Percentiles rank a stretch among this genome's conserved stretches.
phyloP scores from a whole-genome alignment of 2,888 invertebrate genomes.

The Ochropacha duplaris region DNA sequence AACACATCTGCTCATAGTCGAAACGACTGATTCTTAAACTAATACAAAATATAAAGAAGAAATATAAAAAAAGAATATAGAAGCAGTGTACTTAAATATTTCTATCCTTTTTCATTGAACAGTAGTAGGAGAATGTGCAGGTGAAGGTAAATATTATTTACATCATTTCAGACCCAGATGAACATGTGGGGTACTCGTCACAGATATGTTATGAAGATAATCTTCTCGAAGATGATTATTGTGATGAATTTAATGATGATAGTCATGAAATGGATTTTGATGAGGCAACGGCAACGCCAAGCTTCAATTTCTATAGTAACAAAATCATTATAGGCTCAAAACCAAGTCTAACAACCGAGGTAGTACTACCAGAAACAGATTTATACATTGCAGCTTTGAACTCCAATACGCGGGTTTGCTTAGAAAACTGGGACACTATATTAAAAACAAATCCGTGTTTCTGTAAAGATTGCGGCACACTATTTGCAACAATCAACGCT shows the following conservation, averaged over 20 bases:
- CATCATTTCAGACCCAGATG: background rate
- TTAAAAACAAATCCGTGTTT: constrained; percentile 36
- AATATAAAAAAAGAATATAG: too few species aligned
- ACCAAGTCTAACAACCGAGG: constrained; percentile 16
- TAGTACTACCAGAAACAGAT: constrained; percentile 8
- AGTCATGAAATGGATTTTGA: background rate
- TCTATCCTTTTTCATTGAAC: too few species aligned
- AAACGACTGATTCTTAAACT: too few species aligned
- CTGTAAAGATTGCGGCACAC: constrained; percentile 42
- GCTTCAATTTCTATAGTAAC: constrained; percentile 16
- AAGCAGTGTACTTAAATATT: too few species aligned
- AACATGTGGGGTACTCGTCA: background rate
- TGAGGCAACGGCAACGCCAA: background rate
- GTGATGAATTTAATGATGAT: background rate
- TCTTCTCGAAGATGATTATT: background rate
- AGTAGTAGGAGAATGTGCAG: too few species aligned
- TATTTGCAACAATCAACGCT: constrained; percentile 52
- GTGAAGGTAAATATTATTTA: background rate
- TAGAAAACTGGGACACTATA: constrained; percentile 45
- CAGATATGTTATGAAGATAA: constrained; percentile 7
- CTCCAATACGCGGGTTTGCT: background rate
- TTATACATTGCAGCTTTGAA: constrained; percentile 19
- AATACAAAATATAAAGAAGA: too few species aligned
- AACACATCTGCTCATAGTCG: too few species aligned
- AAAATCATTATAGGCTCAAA: constrained; percentile 40